These are phyloP conservation scores for Mormyrops boulengeri DNA, from an alignment of 2,797 vertebrate species.

Conservation along the genomic window DNA sequence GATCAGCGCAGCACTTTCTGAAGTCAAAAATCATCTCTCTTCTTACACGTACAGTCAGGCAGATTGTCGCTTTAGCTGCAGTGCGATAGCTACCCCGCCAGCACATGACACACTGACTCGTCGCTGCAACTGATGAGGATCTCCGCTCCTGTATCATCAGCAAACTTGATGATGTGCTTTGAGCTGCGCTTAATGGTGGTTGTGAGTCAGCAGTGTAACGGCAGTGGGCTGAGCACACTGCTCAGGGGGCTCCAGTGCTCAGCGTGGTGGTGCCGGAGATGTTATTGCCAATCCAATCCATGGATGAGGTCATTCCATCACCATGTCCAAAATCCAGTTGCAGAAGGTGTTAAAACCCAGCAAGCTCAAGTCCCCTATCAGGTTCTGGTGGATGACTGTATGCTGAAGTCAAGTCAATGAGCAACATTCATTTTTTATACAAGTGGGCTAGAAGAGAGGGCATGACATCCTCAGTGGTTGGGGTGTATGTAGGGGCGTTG, in stretches of 20 bases:
- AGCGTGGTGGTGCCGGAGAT: not conserved
- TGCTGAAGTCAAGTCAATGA: not conserved
- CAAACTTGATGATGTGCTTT: not conserved
- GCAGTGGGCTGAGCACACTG: not conserved
- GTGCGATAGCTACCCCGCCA: not conserved
- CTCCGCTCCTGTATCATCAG: not conserved
- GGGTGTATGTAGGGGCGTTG: not conserved
- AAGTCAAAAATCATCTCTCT: not conserved
- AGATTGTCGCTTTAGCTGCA: not conserved
- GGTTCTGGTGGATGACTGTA: not conserved
- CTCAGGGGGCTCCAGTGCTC: not conserved
- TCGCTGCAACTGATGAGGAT: not conserved
- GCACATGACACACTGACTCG: not conserved
- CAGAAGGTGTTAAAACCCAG: not conserved
- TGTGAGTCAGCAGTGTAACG: not conserved
- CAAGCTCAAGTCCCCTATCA: not conserved
- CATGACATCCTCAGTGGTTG: not conserved
- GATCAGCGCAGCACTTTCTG: not conserved
- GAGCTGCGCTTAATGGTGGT: not conserved
- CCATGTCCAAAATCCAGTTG: conserved; percentile 1
- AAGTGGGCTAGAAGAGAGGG: not conserved
- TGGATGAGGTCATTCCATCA: not conserved
- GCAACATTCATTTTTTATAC: not conserved
- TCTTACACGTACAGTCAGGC: not conserved
- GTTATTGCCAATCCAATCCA: not conserved